These are phyloP conservation scores for Alcedo quadribrachys DNA, from an alignment of 2,797 vertebrate genomes.

Conservation along the genomic window DNA sequence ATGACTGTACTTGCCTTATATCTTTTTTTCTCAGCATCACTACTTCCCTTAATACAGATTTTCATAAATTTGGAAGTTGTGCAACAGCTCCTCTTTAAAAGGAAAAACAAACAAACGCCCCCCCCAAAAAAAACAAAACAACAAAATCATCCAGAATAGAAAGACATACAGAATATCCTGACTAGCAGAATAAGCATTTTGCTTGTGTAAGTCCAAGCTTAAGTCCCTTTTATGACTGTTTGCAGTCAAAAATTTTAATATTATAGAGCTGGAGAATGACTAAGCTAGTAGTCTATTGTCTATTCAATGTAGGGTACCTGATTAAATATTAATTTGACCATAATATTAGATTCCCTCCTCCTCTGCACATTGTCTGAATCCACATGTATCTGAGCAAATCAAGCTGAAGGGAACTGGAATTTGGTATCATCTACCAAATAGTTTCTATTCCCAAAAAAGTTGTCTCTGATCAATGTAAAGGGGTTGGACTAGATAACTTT, in stretches of 20 bases:
- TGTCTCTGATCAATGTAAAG: too few relatives aligned
- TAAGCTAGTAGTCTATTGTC: not conserved
- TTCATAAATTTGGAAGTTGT: not conserved
- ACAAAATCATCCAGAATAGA: not conserved
- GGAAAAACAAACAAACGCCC: not conserved
- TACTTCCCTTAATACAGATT: not conserved
- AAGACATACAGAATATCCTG: not conserved
- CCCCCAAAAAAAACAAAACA: not conserved
- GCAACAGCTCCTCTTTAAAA: not conserved
- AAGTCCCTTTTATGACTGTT: not conserved
- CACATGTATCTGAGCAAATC: not conserved
- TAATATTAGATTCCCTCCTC: not conserved
- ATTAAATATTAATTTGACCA: not conserved
- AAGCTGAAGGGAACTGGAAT: not conserved
- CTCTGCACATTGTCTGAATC: not conserved
- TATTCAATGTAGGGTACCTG: not conserved
- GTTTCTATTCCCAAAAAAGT: too few relatives aligned
- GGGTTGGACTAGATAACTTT: too few relatives aligned
- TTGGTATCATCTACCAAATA: not conserved
- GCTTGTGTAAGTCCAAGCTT: not conserved
- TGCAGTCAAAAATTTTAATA: not conserved
- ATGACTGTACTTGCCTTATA: not conserved
- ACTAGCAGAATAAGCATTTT: not conserved
- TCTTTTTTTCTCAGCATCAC: not conserved
- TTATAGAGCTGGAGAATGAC: not conserved